Base-by-base conservation (phyloP, 2,797 vertebrate genomes). In the Coilia nasus region DNA sequence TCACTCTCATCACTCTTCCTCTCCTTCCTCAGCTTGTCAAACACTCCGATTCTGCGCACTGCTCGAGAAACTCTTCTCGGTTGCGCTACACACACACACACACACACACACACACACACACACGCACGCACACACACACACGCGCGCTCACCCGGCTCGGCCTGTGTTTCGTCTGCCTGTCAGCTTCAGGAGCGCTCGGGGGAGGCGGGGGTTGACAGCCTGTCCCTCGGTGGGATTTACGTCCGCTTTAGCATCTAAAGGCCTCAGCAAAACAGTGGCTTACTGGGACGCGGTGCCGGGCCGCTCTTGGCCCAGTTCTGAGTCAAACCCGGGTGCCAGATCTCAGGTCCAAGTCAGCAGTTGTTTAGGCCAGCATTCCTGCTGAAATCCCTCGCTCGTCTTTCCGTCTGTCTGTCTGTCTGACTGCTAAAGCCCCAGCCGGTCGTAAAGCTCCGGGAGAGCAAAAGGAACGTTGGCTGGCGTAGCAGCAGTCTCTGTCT, bases 361-460 rank as follows among this genome's bases (percentile, higher is more conserved):
- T 41, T 78, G 71, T 78, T 78, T 44, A 78, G 71, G 17, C 71
- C 71, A 44, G 71, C 71, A 78, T 78, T 78, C 71, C 35, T 41
- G 31, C 67, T 1, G 28, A 35, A 75, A 35, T 75, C 28, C 25
- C 67, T 35, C 14, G 50, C 4, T 47, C 10, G 50, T 35, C n/a
- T 62, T 23, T 62, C 60, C 11, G 12, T 10, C 50, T 54, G 28
- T 15, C 28, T 35, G 67, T 75, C 67, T 35, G 67, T 17, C 19
- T 15, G 25, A 14, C 15, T 31, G 9, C 17, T 35, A 10, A 44
- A 44, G 17, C 31, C 71, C 31, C 35, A 78, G 35, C 21, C 31
- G 71, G 17, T 31, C 71, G 17, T 44, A 41, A 44, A 41, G 71
- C 64, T 71, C 25, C 2, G 28, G 60, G 17, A 78, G 17, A 44